A percentile compares a stretch with the other conserved stretches of the same genome.
These are phyloP conservation scores for Morphnarchus princeps DNA, from an alignment of 2,113 vertebrate species.

Conservation along the genomic window DNA sequence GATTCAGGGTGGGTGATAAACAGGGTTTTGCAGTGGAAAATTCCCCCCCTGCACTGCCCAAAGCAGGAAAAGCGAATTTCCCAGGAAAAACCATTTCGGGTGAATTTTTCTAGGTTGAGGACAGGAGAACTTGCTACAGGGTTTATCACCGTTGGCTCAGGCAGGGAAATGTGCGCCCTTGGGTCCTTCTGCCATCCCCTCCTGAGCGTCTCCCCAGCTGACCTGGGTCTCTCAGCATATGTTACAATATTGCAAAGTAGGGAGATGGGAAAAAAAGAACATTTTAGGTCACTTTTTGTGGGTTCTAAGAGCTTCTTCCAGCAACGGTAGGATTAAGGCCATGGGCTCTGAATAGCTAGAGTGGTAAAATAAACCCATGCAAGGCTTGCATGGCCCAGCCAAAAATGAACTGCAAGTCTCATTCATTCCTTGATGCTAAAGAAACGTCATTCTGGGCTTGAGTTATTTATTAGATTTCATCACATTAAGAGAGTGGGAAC, in stretches of 20 bases:
- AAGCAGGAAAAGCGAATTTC: neutral
- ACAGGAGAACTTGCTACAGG: neutral
- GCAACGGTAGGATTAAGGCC: neutral
- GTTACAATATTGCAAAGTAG: accelerated
- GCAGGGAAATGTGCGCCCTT: no score
- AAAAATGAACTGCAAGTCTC: neutral
- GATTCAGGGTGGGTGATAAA: neutral
- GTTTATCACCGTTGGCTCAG: neutral
- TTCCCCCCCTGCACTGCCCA: no score
- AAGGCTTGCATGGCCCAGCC: neutral
- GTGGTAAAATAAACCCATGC: neutral
- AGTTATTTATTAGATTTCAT: conserved; percentile 13
- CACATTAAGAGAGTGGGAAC: neutral
- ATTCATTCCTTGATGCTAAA: neutral
- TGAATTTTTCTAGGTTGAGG: neutral
- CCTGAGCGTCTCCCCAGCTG: neutral
- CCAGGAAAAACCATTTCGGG: neutral
- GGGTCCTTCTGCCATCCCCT: neutral
- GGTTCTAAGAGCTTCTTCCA: neutral
- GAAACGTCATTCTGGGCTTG: neutral
- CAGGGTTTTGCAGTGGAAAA: neutral
- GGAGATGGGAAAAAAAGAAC: neutral
- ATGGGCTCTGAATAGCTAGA: neutral
- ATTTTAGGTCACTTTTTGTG: neutral
- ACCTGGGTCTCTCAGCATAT: neutral